phyloP scores from a whole-genome alignment of 1,140 invertebrate genomes.

The Pseudomyrmex pallidus region DNA sequence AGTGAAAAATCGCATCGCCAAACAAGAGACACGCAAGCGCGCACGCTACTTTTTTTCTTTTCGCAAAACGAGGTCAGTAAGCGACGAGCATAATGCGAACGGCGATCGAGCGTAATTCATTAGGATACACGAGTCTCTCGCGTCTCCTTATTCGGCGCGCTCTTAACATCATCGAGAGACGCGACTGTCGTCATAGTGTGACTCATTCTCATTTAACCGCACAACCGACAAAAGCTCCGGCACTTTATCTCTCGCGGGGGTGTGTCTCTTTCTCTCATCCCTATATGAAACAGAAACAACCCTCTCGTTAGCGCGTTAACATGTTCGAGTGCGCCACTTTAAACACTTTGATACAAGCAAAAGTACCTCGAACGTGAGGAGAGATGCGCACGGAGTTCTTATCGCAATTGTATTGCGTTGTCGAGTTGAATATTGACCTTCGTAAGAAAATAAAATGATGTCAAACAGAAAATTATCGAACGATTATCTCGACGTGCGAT shows the following conservation, averaged over 20 bases:
- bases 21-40: not conserved
- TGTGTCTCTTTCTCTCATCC: slow-evolving; percentile 69
- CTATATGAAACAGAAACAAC: slow-evolving; percentile 10
- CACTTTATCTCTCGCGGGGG: slow-evolving; percentile 51
- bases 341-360: not conserved
- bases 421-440: slow-evolving; percentile 9
- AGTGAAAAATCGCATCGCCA: not conserved
- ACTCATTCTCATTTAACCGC: slow-evolving; percentile 75
- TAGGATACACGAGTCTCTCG: slow-evolving; percentile 56
- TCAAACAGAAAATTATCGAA: not conserved
- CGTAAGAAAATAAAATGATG: slow-evolving; percentile 20
- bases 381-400: slow-evolving; percentile 3
- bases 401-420: not conserved
- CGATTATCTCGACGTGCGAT: no score
- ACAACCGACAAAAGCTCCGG: slow-evolving; percentile 24
- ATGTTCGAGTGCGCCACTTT: not conserved
- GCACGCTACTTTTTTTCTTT: not conserved
- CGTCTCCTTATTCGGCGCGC: slow-evolving; percentile 75
- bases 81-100: not conserved
- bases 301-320: not conserved
- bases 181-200: slow-evolving; percentile 32
- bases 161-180: slow-evolving; percentile 72
- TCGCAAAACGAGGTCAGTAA: not conserved
- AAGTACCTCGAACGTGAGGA: not conserved
- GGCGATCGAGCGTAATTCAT: slow-evolving; percentile 55